Base-by-base conservation (phyloP, 2,888 invertebrate genomes). In the Cinara cedri region DNA sequence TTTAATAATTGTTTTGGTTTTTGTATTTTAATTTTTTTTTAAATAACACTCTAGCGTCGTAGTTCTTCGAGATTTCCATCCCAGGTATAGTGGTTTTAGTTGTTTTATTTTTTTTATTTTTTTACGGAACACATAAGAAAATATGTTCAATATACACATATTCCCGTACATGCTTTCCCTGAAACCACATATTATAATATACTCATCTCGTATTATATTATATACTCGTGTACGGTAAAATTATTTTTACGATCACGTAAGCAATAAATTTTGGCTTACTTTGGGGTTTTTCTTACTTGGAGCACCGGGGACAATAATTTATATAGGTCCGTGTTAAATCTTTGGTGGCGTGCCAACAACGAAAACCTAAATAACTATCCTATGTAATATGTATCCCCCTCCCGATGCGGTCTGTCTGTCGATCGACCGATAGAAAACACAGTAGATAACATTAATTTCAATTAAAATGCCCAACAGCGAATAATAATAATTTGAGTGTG, bases 181-280 rank as follows among this genome's bases (percentile, higher is more conserved):
- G 46, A 13, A 60, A 49, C 46, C 34, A 26, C 13, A 24, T 55
- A 46, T 1, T 42, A 70, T 19, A 55, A 44, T 57, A 24, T 3
- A 34, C 34, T 6, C 34, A 34, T 34, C 34, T 34, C 34, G 34
- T 34, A 34, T 34, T 6, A 6, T 34, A 34, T 34, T 34, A 34
- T 34, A 34, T 34, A 34, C 6, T 4, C 6, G 6, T 34, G 6
- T 34, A 34, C 16, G 26, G 46, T 72, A 62, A 34, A 72, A 72
- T 49, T 62, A 49, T 72, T 49, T 62, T 72, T 49, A 62, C 72
- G 72, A 62, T 72, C 60, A 62, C 60, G 60, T 62, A 62, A 72
- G 46, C 60, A 72, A 72, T 72, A 72, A n/a, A 49, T 72, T 60
- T 62, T 44, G 60, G 49, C 72, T 62, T 49, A 49, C 72, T 60